These are phyloP conservation scores for Stegastes partitus DNA, from an alignment of 2,113 vertebrate species.

Conservation along the genomic window DNA sequence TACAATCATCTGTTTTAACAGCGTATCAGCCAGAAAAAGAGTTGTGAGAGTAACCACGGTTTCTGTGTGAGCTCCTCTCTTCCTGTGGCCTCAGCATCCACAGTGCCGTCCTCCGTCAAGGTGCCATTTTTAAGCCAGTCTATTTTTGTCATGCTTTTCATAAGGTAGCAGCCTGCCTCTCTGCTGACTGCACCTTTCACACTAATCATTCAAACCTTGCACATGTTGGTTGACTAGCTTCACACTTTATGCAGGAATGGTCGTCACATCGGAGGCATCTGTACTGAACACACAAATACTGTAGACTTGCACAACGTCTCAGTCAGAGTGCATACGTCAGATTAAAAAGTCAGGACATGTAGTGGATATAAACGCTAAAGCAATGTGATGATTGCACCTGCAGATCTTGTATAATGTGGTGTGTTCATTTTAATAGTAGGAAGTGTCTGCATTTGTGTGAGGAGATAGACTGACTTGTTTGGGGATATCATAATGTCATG, in stretches of 20 bases:
- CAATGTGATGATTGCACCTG: too few species aligned
- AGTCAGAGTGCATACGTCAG: background rate
- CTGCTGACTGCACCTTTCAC: constrained; percentile 44
- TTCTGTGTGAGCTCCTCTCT: background rate
- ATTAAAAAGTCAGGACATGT: background rate
- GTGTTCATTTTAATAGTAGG: too few species aligned
- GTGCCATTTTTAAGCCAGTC: constrained; percentile 62
- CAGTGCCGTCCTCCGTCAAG: constrained; percentile 28
- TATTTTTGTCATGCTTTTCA: constrained; percentile 73
- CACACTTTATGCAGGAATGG: background rate
- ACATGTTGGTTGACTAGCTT: background rate
- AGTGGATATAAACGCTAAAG: background rate
- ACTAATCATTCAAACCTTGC: constrained; percentile 28
- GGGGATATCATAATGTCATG: too few species aligned
- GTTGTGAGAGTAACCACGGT: background rate
- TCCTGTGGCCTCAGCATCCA: background rate
- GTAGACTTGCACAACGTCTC: background rate
- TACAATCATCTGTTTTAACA: background rate
- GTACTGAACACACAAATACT: too few species aligned
- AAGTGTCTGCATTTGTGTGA: too few species aligned
- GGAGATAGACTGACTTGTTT: too few species aligned
- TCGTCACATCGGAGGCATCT: too few species aligned
- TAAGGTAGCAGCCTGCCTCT: constrained; percentile 57
- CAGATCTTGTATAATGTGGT: too few species aligned
- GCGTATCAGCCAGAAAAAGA: background rate